Evolutionary conservation across 2,113 vertebrate genomes (phyloP), one percentile per base, ranked within the genome.

Genomic region (Aphyosemion australe): DNA sequence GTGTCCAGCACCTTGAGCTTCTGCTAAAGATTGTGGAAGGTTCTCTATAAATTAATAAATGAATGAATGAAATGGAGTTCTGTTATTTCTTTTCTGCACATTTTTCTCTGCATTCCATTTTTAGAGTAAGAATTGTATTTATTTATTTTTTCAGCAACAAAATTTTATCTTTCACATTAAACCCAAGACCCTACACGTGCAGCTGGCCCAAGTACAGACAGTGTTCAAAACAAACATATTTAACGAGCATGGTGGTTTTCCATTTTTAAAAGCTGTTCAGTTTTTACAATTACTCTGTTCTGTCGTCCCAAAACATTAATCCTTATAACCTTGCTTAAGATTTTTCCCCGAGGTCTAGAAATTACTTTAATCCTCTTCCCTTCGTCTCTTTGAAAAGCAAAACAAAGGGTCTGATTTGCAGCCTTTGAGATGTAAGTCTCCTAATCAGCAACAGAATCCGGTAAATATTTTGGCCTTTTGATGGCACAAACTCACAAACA

Each of bases 381-480:
- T 69, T 52, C 53, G 65, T 77, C 76, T 63, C 69, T 86, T 84
- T 85, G 66, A 86, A 84, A 75, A 74, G 55, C 64, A 73, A 83
- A 84, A 88, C 74, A 89, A 88, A 84, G 80, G 72, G 64, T 52
- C 71, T 85, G 84, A 87, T 87, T 88, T 79, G 52, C 56, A 72
- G 78, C 74, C 80, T 86, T 72, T 73, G 68, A 80, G 79, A 76
- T 63, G 75, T 65, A 60, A 77, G 77, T 83, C 63, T 70, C 46
- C 80, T 74, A 85, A 90, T 90, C 85, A 90, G 61, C 71, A 59
- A 26, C 49, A 65, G 45, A 78, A 74, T 84, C 45, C 72, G 65
- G 79, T 72, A 76, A 82, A 80, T 72, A 79, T 78, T 47, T 43
- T 60, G 65, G 62, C 65, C 80, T 85, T 84, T 82, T 70, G 68